These are phyloP conservation scores for Sebastes umbrosus DNA, from an alignment of 2,797 vertebrate genomes.

Conservation along the genomic window DNA sequence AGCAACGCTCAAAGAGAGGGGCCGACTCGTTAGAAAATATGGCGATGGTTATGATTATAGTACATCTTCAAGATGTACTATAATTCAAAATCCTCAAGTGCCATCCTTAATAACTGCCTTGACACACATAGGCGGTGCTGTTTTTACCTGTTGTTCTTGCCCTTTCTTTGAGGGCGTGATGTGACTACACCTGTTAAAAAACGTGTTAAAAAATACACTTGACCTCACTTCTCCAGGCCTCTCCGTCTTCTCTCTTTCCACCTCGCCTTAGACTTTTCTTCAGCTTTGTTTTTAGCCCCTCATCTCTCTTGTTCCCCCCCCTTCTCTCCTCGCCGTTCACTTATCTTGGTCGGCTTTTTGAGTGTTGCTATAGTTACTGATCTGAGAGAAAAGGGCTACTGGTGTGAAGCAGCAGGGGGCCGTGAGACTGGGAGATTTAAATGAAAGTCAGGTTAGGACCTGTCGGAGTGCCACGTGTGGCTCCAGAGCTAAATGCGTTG, in stretches of 20 bases:
- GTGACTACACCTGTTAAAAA: not conserved
- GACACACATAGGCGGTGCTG: not conserved
- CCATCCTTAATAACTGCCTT: not conserved
- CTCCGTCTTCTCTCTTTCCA: not conserved
- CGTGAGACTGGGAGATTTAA: conserved; percentile 39
- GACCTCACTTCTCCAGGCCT: not conserved
- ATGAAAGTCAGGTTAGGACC: conserved; percentile 59
- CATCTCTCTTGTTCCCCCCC: not conserved
- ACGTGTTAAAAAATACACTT: not conserved
- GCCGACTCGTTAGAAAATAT: not conserved
- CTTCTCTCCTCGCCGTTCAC: not conserved
- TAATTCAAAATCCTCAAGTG: not conserved
- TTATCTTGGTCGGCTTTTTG: conserved; percentile 32
- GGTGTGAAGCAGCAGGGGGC: conserved; percentile 49
- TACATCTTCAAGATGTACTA: not conserved
- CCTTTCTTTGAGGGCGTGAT: not conserved
- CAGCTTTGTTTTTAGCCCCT: conserved; percentile 1
- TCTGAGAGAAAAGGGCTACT: conserved; percentile 40
- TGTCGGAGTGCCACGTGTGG: conserved; percentile 35
- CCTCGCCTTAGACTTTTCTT: not conserved
- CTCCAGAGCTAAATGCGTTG: not conserved
- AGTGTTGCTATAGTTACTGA: conserved; percentile 72
- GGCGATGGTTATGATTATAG: not conserved
- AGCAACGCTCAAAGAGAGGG: not conserved
- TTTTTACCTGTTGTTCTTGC: not conserved